Evolutionary conservation across 1,140 invertebrate species (phyloP), one percentile per base, ranked within the genome.

Genomic region (Danaus plexippus): DNA sequence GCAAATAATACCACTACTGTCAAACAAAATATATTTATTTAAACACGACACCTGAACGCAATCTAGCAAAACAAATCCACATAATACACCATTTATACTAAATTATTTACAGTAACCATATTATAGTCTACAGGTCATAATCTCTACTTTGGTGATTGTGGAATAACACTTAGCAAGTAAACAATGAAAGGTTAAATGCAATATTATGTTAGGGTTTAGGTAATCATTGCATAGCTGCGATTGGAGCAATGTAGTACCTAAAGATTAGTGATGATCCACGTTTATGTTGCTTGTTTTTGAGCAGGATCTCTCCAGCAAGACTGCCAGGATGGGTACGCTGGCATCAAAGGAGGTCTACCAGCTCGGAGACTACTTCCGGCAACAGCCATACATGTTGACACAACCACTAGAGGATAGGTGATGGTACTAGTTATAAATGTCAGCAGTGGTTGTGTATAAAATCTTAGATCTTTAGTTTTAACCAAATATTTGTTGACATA

Each of bases 351-450:
- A 12, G 94, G 94, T 43, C 90, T 87, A 22, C 94, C 94, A 42
- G 94, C 94, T 63, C 85, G 83, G 11, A 97, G 88, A 49, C 93
- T 94, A 62, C 73, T 88, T 43, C 93, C 90, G 56, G 92, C 93
- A 3, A 97, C 92, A 59, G 92, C 90, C 92, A 96, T 96, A 74
- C 95, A 95, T 62, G 94, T 94, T 41, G 94, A 94, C 1, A 97
- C 94, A 11, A 97, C 93, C 77, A 93, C 91, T 69, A 97, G 92
- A 12, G 95, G 95, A 83, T 97, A 97, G 9, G 93, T 94, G 43
- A 96, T 72, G 40, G 95, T 90, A 57, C 92, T 92, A 32, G 93
- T 92, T 32, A 96, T 75, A 62, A 88, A 88, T 61, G 88, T 89
- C 56, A 88, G 72, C 59, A 87, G 61, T 44, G 82, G 80, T 45